phyloP scores from a whole-genome alignment of 2,797 vertebrate species.

The Ctenochaetus hawaiiensis region DNA sequence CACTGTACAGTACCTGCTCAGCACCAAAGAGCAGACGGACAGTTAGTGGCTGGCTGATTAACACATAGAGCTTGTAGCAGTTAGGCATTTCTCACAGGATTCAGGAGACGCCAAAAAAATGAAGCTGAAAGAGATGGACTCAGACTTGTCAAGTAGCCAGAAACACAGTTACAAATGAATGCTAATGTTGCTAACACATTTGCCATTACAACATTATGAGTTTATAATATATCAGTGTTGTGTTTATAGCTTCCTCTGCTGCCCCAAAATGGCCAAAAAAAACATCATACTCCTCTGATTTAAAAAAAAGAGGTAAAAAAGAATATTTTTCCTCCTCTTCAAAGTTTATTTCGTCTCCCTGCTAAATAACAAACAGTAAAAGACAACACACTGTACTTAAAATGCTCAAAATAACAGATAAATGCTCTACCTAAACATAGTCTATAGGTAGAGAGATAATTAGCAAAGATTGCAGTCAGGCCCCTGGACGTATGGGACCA shows the following conservation, averaged over 20 bases:
- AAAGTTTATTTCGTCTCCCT: too few relatives aligned
- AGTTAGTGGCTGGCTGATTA: background rate
- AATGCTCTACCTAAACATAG: too few relatives aligned
- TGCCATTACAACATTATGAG: background rate
- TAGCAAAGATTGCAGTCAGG: background rate
- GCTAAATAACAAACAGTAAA: too few relatives aligned
- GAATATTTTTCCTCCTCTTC: too few relatives aligned
- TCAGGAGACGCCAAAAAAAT: background rate
- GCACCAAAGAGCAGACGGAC: background rate
- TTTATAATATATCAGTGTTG: slow-evolving; percentile 18
- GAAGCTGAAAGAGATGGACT: background rate
- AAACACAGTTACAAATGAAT: too few relatives aligned
- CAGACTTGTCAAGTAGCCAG: too few relatives aligned
- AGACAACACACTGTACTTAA: too few relatives aligned
- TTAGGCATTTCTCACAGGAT: background rate
- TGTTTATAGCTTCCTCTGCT: background rate
- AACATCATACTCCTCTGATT: background rate
- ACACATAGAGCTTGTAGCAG: background rate
- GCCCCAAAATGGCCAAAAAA: slow-evolving; percentile 9
- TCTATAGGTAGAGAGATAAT: too few relatives aligned
- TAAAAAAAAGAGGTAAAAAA: too few relatives aligned
- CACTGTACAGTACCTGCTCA: background rate
- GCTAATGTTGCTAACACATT: background rate
- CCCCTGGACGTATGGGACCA: background rate
- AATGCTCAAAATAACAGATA: too few relatives aligned